Conservation (phyloP, 2,888 invertebrate species). For the Cabera pusaria region DNA sequence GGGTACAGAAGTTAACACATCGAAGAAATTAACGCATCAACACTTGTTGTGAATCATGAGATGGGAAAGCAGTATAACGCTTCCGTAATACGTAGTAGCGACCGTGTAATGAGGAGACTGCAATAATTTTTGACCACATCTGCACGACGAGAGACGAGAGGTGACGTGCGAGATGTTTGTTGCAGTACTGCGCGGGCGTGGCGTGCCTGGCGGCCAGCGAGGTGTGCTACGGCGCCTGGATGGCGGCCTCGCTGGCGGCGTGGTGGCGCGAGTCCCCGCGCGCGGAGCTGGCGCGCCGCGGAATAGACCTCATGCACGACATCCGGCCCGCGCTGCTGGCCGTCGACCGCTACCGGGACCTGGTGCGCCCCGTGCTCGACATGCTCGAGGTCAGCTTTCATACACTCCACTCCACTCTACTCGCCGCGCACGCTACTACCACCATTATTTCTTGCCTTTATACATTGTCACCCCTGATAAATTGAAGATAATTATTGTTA, state of each 20-base stretch:
- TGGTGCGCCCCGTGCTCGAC: slow-evolving; percentile 65
- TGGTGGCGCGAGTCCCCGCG: slow-evolving; percentile 74
- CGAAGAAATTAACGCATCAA: too few relatives aligned
- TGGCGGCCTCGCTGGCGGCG: slow-evolving; percentile 67
- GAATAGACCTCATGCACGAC: slow-evolving; percentile 72
- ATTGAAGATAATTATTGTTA: too few relatives aligned
- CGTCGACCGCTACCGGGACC: slow-evolving; percentile 66
- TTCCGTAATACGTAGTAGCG: too few relatives aligned
- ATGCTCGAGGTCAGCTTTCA: slow-evolving; percentile 64
- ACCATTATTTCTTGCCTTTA: background rate
- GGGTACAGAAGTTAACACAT: too few relatives aligned
- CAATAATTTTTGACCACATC: too few relatives aligned
- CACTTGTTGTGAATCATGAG: too few relatives aligned
- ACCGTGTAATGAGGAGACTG: too few relatives aligned
- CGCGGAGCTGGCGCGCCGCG: slow-evolving; percentile 73
- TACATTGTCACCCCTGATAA: too few relatives aligned
- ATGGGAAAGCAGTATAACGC: too few relatives aligned
- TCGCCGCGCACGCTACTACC: background rate
- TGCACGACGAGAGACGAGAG: too few relatives aligned
- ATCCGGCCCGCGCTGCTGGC: slow-evolving; percentile 74
- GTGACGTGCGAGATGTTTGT: background rate
- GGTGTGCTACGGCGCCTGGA: slow-evolving; percentile 75
- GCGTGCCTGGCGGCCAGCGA: slow-evolving; percentile 64
- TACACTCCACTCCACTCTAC: background rate
- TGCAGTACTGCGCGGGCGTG: slow-evolving; percentile 66